Percentiles rank a stretch among this genome's conserved stretches.
Conservation (phyloP, 2,113 vertebrate genomes). For the Ia io region DNA sequence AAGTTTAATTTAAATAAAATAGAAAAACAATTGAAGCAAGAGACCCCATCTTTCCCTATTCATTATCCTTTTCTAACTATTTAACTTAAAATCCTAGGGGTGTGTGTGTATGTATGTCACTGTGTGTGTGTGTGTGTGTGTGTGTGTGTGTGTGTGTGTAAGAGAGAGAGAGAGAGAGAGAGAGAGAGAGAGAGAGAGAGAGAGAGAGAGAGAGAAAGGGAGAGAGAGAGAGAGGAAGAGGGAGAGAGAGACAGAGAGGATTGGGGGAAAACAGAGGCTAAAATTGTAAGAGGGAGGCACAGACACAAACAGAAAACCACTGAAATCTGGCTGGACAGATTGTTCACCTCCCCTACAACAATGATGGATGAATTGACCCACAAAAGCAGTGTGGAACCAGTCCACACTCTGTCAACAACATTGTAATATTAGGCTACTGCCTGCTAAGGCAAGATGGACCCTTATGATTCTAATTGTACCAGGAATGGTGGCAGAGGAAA, state of each 20-base stretch:
- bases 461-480: not conserved
- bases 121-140: no score
- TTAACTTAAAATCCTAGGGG: not conserved
- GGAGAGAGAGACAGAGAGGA: not conserved
- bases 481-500: not conserved
- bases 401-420: not conserved
- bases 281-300: not conserved
- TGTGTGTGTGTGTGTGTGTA: no score
- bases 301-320: not conserved
- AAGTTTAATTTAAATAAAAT: no score
- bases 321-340: not conserved
- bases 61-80: not conserved
- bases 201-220: no score
- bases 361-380: not conserved
- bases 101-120: no score
- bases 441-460: not conserved
- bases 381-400: not conserved
- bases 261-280: not conserved
- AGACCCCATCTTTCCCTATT: not conserved
- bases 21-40: not conserved
- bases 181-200: no score
- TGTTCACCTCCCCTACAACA: not conserved
- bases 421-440: no score
- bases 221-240: not conserved
- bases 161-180: no score